phyloP scores from a whole-genome alignment of 2,888 invertebrate genomes.

The Empis stercorea region DNA sequence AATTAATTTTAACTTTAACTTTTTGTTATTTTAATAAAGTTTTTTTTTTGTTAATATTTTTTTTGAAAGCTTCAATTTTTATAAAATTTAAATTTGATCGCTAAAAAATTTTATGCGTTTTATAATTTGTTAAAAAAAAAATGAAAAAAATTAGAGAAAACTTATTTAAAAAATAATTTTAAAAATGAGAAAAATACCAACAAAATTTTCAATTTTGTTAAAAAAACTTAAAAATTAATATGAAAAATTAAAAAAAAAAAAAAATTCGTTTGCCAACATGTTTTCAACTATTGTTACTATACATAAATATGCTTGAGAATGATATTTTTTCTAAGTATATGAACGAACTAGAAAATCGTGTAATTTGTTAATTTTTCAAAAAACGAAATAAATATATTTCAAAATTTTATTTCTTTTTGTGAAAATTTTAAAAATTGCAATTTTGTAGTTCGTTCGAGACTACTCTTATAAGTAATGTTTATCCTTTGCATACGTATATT shows the following conservation, averaged over 20 bases:
- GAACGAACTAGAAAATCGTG: slow-evolving; percentile 1
- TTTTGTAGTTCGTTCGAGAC: slow-evolving; percentile 1
- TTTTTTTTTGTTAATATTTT: too few species aligned
- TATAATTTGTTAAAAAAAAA: too few species aligned
- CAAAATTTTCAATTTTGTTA: neutral
- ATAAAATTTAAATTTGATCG: too few species aligned
- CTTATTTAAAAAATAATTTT: too few species aligned
- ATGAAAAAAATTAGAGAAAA: too few species aligned
- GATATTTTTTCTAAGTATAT: slow-evolving; percentile 1
- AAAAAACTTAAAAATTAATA: too few species aligned
- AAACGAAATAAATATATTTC: too few species aligned
- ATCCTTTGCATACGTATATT: neutral
- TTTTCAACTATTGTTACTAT: slow-evolving; percentile 3
- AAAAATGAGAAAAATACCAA: neutral
- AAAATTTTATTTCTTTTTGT: too few species aligned
- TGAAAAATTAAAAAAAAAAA: neutral
- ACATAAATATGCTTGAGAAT: slow-evolving; percentile 3
- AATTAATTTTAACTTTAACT: too few species aligned
- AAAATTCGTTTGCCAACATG: slow-evolving; percentile 1
- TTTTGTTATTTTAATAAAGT: too few species aligned
- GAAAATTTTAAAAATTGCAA: neutral
- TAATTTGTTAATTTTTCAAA: neutral
- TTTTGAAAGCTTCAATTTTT: too few species aligned
- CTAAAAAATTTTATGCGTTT: too few species aligned
- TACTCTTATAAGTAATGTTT: neutral